Evolutionary conservation across 2,888 invertebrate species (phyloP).

Genomic region (Trachelus iudaicus): DNA sequence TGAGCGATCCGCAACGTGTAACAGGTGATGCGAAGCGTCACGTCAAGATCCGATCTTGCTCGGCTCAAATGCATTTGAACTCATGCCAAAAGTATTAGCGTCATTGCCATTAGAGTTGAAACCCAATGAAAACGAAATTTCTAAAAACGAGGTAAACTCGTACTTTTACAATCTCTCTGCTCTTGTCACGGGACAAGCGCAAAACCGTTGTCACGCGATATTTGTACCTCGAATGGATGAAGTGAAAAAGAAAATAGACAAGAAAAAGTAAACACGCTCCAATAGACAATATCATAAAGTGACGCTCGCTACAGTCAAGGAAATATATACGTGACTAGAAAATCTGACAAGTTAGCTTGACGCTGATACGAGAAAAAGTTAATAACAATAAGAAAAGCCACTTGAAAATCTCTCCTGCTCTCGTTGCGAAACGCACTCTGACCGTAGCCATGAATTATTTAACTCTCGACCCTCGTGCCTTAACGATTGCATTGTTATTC

Average conservation of each 20-base stretch:
- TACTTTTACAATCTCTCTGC: not conserved
- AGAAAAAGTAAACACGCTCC: not conserved
- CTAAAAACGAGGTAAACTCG: too few species aligned
- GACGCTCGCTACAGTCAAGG: not conserved
- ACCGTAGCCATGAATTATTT: not conserved
- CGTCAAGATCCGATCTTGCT: not conserved
- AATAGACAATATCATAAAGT: not conserved
- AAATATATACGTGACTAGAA: not conserved
- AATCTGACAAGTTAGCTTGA: not conserved
- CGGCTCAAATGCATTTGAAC: too few species aligned
- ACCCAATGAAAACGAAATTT: too few species aligned
- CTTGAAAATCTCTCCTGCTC: not conserved
- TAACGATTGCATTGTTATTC: not conserved
- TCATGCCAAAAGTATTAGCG: too few species aligned
- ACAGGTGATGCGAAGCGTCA: not conserved
- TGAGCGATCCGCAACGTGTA: not conserved
- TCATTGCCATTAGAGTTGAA: too few species aligned
- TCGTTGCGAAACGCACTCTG: not conserved
- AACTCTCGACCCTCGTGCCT: not conserved
- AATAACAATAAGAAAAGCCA: not conserved
- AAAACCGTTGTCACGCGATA: not conserved
- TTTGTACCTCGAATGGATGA: not conserved
- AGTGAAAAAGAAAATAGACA: not conserved
- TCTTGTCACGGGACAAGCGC: not conserved
- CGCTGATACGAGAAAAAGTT: not conserved